Base-by-base conservation (phyloP, 2,113 vertebrate species). In the Falco punctatus region DNA sequence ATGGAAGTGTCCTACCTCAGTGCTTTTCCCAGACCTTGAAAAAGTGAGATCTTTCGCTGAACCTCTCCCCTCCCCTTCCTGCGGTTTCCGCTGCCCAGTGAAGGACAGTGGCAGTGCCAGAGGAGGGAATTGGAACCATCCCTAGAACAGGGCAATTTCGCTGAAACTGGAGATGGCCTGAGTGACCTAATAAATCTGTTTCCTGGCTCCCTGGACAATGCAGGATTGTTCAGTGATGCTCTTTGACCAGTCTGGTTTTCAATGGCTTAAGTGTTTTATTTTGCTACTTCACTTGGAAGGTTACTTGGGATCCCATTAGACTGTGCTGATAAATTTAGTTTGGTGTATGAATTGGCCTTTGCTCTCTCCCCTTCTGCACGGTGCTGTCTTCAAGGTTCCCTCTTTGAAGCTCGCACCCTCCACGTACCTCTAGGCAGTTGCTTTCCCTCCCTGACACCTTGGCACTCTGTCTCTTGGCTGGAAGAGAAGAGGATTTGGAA, bases 181-280 rank as follows among this genome's bases (percentile, higher is more conserved):
- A 32, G 40, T 97, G 96, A 94, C 96, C 89, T 82, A 91, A 90
- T 94, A 83, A 94, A 96, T 94, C 89, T 82, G 73, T 88, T 87
- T 95, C 95, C 94, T 94, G 91, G 88, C 95, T 94, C 65, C 69
- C 77, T 44, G 66, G 86, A 96, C 94, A 96, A 89, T 96, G 86
- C 3, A 0, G 58, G 80, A 93, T 94, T 93, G 92, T 96, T 96
- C 84, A 55, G 77, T 30, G 3, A 20, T 32, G 52, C 72, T 95
- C 91, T 97, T 94, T 94, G 91, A 97, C 73, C 72, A 44, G 54
- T 75, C 88, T 81, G 38, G 57, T 84, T 92, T 85, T 95, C 92
- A 94, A 89, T 96, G 81, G 73, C 86, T 94, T 51, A 96, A 95
- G 91, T 94, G 94, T 89, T 94, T 96, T 94, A 89, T 89, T 96